Conservation (phyloP, 1,140 invertebrate species). For the Procambarus virginalis region DNA sequence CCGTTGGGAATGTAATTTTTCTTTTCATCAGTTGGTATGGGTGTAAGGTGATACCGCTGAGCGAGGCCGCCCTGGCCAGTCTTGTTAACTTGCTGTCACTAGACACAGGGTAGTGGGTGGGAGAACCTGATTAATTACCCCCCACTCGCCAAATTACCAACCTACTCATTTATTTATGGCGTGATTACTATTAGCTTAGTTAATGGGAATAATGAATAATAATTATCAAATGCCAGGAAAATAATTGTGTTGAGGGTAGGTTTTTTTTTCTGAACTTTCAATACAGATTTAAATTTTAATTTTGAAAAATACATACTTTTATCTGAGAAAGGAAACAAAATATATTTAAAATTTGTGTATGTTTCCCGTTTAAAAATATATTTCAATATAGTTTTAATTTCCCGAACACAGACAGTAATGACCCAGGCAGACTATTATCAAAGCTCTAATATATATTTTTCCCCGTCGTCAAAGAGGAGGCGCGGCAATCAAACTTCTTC, state of each 20-base stretch:
- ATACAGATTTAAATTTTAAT: no score
- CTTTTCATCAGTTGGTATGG: constrained; percentile 23
- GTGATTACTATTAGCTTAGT: neutral
- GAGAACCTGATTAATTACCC: neutral
- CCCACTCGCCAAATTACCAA: neutral
- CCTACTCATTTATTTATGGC: neutral
- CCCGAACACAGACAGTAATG: no score
- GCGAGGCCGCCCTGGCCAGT: neutral
- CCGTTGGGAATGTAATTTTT: constrained; percentile 35
- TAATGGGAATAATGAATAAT: neutral
- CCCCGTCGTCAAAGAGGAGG: no score
- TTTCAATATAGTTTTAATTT: no score
- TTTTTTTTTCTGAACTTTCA: no score
- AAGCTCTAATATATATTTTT: no score
- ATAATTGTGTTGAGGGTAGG: no score
- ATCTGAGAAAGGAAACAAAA: no score
- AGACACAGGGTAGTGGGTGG: neutral
- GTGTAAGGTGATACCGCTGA: constrained; percentile 10
- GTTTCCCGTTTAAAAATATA: no score
- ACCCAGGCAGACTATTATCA: no score
- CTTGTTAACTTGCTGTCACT: constrained; percentile 1
- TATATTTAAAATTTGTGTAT: no score
- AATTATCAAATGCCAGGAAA: neutral
- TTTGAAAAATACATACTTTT: no score
- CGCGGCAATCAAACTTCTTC: neutral